Conservation (phyloP, 2,797 vertebrate species). For the Dipus sagitta region DNA sequence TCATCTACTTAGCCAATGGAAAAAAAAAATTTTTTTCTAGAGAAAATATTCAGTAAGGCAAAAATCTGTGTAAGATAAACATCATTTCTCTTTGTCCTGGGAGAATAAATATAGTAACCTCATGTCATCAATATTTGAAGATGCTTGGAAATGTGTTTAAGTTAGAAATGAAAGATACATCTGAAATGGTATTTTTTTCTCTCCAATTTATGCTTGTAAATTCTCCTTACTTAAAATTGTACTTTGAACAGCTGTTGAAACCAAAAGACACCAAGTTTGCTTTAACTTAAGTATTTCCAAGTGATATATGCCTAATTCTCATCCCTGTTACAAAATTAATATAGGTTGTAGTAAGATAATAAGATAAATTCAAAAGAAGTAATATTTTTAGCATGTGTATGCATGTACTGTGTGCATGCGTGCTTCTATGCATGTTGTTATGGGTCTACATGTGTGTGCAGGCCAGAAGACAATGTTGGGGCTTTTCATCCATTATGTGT, state of each 20-base stretch:
- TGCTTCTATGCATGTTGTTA: no score
- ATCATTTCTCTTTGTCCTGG: conserved; percentile 37
- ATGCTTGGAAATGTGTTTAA: conserved; percentile 63
- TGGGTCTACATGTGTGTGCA: no score
- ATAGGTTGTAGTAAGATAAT: neutral
- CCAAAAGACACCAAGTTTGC: neutral
- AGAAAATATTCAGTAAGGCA: conserved; percentile 36
- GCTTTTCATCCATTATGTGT: no score
- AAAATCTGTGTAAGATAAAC: conserved; percentile 61
- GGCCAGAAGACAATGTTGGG: no score
- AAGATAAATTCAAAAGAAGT: neutral
- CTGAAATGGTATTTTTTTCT: conserved; percentile 46
- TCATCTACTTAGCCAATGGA: conserved; percentile 68
- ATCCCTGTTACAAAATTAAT: conserved; percentile 19
- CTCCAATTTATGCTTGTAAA: conserved; percentile 38
- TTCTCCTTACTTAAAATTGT: conserved; percentile 43
- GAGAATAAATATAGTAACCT: conserved; percentile 51
- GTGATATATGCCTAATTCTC: neutral
- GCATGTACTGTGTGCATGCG: no score
- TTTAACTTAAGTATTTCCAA: conserved; percentile 56
- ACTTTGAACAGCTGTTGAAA: conserved; percentile 20
- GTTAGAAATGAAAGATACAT: conserved; percentile 14
- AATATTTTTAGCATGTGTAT: no score
- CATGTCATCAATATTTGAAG: conserved; percentile 68
- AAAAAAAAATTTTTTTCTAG: conserved; percentile 4